A percentile compares a stretch with the other conserved stretches of the same genome.
phyloP scores from a whole-genome alignment of 2,888 invertebrate species.

The Acronicta leporina region DNA sequence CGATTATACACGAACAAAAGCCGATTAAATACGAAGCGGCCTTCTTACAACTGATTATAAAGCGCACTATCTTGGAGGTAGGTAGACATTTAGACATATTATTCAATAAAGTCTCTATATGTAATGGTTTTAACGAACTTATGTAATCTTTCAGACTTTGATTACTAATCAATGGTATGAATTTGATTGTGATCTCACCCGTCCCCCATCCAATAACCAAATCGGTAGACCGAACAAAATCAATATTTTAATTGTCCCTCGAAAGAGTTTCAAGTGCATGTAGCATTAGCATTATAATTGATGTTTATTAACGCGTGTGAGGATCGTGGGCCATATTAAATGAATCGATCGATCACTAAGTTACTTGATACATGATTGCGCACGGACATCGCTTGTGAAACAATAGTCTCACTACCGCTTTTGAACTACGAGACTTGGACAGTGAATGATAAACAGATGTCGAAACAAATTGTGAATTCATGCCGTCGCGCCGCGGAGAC shows the following conservation, averaged over 20 bases:
- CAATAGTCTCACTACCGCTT: conserved; percentile 64
- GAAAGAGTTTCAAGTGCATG: conserved; percentile 26
- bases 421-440: conserved; percentile 54
- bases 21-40: conserved; percentile 47
- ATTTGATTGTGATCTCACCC: conserved; percentile 7
- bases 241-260: conserved; percentile 25
- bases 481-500: conserved; percentile 39
- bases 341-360: conserved; percentile 50
- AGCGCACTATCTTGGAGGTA: conserved; percentile 13
- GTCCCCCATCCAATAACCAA: conserved; percentile 14
- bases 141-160: conserved; percentile 25
- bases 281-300: conserved; percentile 47
- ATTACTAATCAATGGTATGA: conserved; percentile 14
- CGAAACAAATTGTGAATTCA: conserved; percentile 65
- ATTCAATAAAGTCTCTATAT: conserved; percentile 20
- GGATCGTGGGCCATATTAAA: conserved; percentile 47
- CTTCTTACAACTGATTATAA: conserved; percentile 24
- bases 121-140: conserved; percentile 17
- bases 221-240: conserved; percentile 1
- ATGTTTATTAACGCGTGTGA: conserved; percentile 47
- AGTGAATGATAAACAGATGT: conserved; percentile 67
- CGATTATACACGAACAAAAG: conserved; percentile 54
- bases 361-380: conserved; percentile 62
- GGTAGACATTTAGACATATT: conserved; percentile 15
- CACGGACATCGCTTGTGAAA: conserved; percentile 66